These are phyloP conservation scores for Zosterops borbonicus DNA, from an alignment of 2,113 vertebrate genomes.

Conservation along the genomic window DNA sequence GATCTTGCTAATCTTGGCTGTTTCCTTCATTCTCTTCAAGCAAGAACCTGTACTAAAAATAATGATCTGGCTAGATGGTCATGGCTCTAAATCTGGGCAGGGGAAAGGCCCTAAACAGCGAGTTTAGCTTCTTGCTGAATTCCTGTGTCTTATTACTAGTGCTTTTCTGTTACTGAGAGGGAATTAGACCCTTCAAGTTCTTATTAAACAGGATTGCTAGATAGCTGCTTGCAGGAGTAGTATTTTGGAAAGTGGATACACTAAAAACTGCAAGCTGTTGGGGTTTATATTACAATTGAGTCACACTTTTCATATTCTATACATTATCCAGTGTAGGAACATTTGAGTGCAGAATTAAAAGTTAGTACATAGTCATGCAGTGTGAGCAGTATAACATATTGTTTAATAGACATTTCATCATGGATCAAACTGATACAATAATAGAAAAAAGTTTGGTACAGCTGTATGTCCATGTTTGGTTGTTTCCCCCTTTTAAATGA, in stretches of 20 bases:
- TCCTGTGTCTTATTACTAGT: neutral
- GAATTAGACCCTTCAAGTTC: neutral
- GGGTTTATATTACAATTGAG: neutral
- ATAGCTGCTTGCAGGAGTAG: neutral
- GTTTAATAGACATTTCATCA: neutral
- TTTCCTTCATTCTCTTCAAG: neutral
- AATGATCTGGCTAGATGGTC: neutral
- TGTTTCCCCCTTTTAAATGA: neutral
- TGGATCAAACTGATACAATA: neutral
- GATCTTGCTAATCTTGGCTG: neutral
- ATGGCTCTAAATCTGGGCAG: neutral
- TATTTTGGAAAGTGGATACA: neutral
- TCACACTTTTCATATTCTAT: neutral
- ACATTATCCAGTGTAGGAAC: neutral
- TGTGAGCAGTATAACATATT: neutral
- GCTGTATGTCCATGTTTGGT: fast-evolving
- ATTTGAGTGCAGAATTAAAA: neutral
- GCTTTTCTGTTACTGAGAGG: neutral
- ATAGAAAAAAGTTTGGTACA: neutral
- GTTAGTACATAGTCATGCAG: neutral
- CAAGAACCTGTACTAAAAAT: neutral
- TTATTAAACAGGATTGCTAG: neutral
- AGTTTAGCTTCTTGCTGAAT: neutral
- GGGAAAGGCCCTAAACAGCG: neutral
- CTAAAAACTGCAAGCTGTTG: neutral